Evolutionary conservation across 2,797 vertebrate species (phyloP).

Genomic region (Gymnothorax reevesii): DNA sequence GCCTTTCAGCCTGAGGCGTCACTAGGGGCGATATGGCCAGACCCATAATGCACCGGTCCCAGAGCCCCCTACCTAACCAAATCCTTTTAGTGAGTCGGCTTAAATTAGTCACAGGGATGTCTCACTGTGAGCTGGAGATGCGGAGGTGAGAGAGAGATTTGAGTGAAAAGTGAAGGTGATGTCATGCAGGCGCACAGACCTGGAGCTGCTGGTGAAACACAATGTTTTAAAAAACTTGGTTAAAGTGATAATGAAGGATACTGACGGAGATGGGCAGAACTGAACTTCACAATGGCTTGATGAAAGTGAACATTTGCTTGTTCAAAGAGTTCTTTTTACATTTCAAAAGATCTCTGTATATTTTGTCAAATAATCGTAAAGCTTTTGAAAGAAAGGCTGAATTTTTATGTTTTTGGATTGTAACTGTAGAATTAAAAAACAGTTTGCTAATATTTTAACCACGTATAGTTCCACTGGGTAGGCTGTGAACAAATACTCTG

Average conservation of each 20-base stretch:
- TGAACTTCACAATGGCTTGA: not conserved
- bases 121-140: conserved; percentile 28
- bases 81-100: conserved; percentile 38
- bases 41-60: conserved; percentile 50
- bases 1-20: conserved; percentile 50
- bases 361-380: not conserved
- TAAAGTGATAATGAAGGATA: conserved; percentile 33
- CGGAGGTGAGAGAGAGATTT: conserved; percentile 20
- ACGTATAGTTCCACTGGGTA: too few species aligned
- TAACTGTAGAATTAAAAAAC: not conserved
- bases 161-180: conserved; percentile 44
- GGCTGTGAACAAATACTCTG: too few species aligned
- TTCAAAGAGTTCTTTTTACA: not conserved
- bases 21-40: conserved; percentile 58
- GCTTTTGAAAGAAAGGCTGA: not conserved
- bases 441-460: not conserved
- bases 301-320: conserved; percentile 20
- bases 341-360: not conserved
- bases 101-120: conserved; percentile 49
- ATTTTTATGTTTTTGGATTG: not conserved
- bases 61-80: conserved; percentile 34
- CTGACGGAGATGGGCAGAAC: not conserved
- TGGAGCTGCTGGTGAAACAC: not conserved
- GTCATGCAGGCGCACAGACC: not conserved
- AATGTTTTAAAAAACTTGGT: conserved; percentile 21